These are phyloP conservation scores for Motacilla alba DNA, from an alignment of 2,113 vertebrate genomes.

Conservation along the genomic window DNA sequence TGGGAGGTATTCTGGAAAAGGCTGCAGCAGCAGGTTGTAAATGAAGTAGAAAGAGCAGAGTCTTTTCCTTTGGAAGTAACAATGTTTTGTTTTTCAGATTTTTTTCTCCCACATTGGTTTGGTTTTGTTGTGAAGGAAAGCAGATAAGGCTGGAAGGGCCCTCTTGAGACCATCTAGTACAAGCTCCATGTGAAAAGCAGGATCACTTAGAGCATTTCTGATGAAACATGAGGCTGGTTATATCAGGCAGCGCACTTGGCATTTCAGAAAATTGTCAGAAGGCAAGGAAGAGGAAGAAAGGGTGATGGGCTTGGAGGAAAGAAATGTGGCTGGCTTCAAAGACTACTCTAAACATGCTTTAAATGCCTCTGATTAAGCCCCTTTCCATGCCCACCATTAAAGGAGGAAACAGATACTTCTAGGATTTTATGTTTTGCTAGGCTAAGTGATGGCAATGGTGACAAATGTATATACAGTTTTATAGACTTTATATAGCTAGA, in stretches of 20 bases:
- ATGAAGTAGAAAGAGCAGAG: not conserved
- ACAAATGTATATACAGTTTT: not conserved
- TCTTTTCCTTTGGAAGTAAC: not conserved
- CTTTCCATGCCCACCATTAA: not conserved
- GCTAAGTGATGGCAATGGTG: not conserved
- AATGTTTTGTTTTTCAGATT: not conserved
- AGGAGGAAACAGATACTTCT: not conserved
- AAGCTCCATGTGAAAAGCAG: not conserved
- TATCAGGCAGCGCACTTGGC: not conserved
- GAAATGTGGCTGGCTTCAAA: not conserved
- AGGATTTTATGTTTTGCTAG: not conserved
- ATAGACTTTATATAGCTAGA: not conserved
- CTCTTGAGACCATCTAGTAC: not conserved
- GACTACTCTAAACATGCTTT: not conserved
- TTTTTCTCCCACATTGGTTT: not conserved
- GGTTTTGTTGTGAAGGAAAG: not conserved
- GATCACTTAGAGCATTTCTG: not conserved
- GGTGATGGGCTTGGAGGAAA: not conserved
- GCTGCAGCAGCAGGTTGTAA: not conserved
- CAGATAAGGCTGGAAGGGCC: not conserved
- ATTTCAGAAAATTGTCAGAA: not conserved
- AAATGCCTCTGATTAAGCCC: not conserved
- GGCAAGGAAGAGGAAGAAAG: not conserved
- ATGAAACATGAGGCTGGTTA: not conserved
- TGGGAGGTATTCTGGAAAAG: not conserved